phyloP scores from a whole-genome alignment of 2,113 vertebrate species.

The Heterocephalus glaber region DNA sequence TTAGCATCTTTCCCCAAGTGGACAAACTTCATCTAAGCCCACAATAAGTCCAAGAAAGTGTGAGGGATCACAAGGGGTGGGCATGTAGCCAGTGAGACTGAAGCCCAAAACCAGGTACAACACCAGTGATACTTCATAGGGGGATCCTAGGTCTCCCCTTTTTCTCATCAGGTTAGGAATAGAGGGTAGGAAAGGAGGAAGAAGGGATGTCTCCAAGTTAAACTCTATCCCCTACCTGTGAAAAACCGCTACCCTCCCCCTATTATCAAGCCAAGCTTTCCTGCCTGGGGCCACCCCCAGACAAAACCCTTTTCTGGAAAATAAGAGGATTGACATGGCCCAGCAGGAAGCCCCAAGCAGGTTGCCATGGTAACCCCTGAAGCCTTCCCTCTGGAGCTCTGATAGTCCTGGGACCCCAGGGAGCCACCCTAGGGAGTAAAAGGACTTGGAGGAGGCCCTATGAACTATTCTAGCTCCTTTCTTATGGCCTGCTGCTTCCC shows the following conservation, averaged over 20 bases:
- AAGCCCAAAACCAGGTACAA: constrained; percentile 15
- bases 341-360: constrained; percentile 71
- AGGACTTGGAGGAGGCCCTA: neutral
- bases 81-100: neutral
- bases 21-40: constrained; percentile 7
- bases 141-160: neutral
- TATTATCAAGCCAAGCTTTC: constrained; percentile 61
- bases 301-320: constrained; percentile 78
- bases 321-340: constrained; percentile 75
- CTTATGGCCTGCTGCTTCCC: neutral
- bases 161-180: constrained; percentile 11
- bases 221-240: constrained; percentile 57
- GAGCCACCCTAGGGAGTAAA: constrained; percentile 64
- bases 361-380: constrained; percentile 72
- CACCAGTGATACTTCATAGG: neutral
- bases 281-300: constrained; percentile 70
- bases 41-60: constrained; percentile 33
- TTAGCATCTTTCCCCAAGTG: neutral
- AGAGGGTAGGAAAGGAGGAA: neutral
- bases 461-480: neutral
- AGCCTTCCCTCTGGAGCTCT: constrained; percentile 57
- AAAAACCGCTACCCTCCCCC: neutral
- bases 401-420: constrained; percentile 55
- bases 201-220: constrained; percentile 33
- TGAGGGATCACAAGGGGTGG: neutral